Evolutionary conservation across 2,797 vertebrate species (phyloP).

Genomic region (Champsocephalus esox): DNA sequence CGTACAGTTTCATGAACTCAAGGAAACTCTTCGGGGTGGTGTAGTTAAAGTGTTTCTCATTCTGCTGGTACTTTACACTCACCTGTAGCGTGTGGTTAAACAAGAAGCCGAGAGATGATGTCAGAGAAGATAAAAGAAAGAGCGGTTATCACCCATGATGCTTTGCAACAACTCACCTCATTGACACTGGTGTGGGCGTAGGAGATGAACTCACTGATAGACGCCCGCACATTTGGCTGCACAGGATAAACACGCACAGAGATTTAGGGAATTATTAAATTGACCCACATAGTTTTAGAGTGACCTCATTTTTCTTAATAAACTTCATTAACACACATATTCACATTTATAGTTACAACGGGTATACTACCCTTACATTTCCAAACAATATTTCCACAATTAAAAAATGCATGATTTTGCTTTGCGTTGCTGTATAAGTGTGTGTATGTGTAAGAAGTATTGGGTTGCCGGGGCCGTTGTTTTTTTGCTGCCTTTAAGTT

Average conservation of each 20-base stretch:
- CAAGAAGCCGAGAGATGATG: not conserved
- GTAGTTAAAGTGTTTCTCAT: conserved; percentile 89
- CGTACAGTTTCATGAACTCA: conserved; percentile 87
- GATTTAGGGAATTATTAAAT: conserved; percentile 7
- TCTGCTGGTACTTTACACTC: conserved; percentile 88
- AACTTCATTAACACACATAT: not conserved
- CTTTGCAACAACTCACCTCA: conserved; percentile 70
- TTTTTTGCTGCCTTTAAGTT: no score
- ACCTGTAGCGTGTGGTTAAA: conserved; percentile 59
- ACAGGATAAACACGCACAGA: conserved; percentile 32
- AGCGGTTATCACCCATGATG: not conserved
- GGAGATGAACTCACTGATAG: conserved; percentile 84
- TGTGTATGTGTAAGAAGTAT: no score
- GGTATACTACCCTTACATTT: not conserved
- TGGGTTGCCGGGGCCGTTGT: no score
- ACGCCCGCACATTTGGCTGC: conserved; percentile 80
- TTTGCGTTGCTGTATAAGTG: no score
- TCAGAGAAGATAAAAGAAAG: conserved; percentile 8
- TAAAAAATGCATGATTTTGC: no score
- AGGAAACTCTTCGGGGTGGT: conserved; percentile 90
- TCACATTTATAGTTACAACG: not conserved
- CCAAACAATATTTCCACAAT: not conserved
- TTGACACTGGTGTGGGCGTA: conserved; percentile 84
- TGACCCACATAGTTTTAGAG: not conserved
- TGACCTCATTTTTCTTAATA: not conserved